Percentiles rank a stretch among this genome's conserved stretches.
Evolutionary conservation across 2,113 vertebrate species (phyloP).

Genomic region (Felis chaus): DNA sequence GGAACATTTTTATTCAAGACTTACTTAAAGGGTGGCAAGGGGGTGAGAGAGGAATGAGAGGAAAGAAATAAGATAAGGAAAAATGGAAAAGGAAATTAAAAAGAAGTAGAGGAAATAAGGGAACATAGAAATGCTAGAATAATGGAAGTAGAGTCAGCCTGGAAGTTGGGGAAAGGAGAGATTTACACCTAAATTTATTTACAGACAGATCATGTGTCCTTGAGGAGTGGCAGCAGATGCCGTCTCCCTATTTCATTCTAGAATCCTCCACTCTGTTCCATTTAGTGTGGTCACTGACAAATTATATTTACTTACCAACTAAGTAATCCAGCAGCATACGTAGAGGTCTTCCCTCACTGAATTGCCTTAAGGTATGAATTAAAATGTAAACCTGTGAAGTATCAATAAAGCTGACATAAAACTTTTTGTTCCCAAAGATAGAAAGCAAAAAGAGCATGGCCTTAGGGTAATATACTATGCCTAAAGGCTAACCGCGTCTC

Average conservation of each 20-base stretch:
- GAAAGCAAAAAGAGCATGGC: conserved; percentile 72
- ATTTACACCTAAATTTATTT: not conserved
- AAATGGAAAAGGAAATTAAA: not conserved
- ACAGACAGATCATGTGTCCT: not conserved
- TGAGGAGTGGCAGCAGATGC: not conserved
- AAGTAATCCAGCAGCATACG: conserved; percentile 59
- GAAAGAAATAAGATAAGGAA: not conserved
- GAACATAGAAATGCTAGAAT: not conserved
- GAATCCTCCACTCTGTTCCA: not conserved
- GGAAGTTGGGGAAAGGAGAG: not conserved
- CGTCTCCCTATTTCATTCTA: not conserved
- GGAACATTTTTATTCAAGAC: not conserved
- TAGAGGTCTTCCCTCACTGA: conserved; percentile 44
- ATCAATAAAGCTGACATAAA: conserved; percentile 77
- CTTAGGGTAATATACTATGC: conserved; percentile 76
- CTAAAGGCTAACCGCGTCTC: conserved; percentile 73
- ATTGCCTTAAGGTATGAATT: conserved; percentile 75
- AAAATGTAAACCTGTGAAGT: conserved; percentile 79
- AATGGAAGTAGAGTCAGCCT: not conserved
- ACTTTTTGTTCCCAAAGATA: conserved; percentile 74
- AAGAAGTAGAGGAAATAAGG: not conserved
- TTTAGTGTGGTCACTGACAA: conserved; percentile 19
- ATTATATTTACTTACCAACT: conserved; percentile 58
- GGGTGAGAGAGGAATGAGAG: accelerated
- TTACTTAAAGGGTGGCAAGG: not conserved